Conservation (phyloP, 2,888 invertebrate species). For the Lepidochrysops patricia region DNA sequence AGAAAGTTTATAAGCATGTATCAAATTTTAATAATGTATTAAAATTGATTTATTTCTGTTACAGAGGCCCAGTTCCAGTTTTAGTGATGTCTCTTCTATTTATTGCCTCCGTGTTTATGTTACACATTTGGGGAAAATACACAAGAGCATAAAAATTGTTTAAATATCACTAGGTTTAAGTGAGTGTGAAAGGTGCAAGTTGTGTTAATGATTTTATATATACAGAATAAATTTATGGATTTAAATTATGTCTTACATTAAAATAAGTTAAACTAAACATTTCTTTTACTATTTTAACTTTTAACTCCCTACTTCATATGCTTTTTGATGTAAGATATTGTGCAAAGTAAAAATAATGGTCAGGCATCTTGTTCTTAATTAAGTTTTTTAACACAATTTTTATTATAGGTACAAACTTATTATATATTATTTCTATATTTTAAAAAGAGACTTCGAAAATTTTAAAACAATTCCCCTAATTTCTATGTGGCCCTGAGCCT, state of each 20-base stretch:
- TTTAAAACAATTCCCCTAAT: no score
- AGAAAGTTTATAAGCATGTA: no score
- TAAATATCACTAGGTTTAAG: slow-evolving; percentile 8
- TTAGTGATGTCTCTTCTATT: slow-evolving; percentile 99
- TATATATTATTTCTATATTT: no score
- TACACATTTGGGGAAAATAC: slow-evolving; percentile 99
- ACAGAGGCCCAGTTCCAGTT: slow-evolving; percentile 98
- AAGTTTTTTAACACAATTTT: no score
- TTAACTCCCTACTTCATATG: no score
- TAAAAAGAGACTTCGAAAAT: no score
- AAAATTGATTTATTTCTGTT: slow-evolving; percentile 47
- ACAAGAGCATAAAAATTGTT: slow-evolving; percentile 78
- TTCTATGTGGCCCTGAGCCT: no score
- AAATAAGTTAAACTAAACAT: not conserved
- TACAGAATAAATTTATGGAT: slow-evolving; percentile 14
- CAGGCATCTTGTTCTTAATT: no score
- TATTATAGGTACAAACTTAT: no score
- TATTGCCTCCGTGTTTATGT: slow-evolving; percentile 99
- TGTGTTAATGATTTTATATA: slow-evolving; percentile 14
- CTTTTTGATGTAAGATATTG: no score
- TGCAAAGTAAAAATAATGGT: no score
- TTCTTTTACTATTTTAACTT: not conserved
- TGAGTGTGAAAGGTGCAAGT: slow-evolving; percentile 4
- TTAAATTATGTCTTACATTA: slow-evolving; percentile 13
- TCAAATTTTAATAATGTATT: no score